phyloP scores from a whole-genome alignment of 1,140 invertebrate species.

The Hypsibius dujardini region DNA sequence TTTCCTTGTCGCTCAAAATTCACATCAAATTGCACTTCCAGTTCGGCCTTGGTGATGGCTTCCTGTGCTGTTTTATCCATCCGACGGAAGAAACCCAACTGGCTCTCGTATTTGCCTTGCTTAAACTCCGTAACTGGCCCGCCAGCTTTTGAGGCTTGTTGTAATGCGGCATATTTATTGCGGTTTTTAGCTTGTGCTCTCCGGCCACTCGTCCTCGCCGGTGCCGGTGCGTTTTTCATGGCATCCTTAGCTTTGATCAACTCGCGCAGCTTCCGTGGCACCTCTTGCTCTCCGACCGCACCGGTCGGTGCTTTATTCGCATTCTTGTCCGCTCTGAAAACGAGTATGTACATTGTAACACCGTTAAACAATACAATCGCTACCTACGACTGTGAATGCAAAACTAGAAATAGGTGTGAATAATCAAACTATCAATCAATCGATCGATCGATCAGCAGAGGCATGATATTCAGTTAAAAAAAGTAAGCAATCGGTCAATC shows the following conservation, averaged over 20 bases:
- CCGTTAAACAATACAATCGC: background rate
- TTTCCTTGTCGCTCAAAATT: conserved; percentile 35
- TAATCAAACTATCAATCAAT: too few species aligned
- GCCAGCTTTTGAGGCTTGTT: conserved; percentile 30
- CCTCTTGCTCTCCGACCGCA: conserved; percentile 41
- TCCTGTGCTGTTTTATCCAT: conserved; percentile 35
- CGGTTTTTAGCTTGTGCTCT: too few species aligned
- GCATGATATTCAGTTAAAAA: too few species aligned
- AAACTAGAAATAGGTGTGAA: too few species aligned
- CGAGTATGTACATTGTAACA: background rate
- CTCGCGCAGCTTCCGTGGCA: conserved; percentile 43
- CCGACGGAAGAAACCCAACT: conserved; percentile 35
- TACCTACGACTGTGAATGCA: too few species aligned
- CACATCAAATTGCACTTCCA: conserved; percentile 40
- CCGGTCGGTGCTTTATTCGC: conserved; percentile 47
- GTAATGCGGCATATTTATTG: too few species aligned
- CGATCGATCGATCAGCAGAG: too few species aligned
- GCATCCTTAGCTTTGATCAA: conserved; percentile 40
- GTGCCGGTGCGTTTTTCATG: conserved; percentile 28
- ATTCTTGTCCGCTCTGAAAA: conserved; percentile 31
- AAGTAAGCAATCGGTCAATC: too few species aligned
- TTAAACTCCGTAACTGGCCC: background rate
- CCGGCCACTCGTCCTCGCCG: conserved; percentile 20
- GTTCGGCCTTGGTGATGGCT: conserved; percentile 29
- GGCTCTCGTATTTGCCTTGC: conserved; percentile 29